Evolutionary conservation across 2,888 invertebrate species (phyloP).

Genomic region (Pollenia griseotomentosa): DNA sequence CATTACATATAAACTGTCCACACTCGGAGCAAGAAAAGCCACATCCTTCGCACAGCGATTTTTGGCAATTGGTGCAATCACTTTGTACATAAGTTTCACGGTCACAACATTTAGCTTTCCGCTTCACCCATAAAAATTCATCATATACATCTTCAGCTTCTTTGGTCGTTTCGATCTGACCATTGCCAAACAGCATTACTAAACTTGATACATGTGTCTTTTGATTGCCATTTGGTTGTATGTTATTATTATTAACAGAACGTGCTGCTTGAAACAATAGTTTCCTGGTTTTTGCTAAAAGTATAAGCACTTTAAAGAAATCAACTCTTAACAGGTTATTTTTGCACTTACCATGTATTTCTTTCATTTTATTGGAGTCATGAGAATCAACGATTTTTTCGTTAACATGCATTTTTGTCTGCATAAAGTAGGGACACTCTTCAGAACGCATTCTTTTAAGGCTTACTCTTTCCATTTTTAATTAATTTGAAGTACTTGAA

Average conservation of each 20-base stretch:
- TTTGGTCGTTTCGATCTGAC: slow-evolving; percentile 74
- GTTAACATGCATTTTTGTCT: slow-evolving; percentile 78
- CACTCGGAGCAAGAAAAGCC: slow-evolving; percentile 80
- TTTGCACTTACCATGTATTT: slow-evolving; percentile 77
- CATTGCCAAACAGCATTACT: slow-evolving; percentile 77
- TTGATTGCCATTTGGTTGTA: slow-evolving; percentile 8
- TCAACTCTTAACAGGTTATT: background rate
- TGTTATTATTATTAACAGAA: slow-evolving; percentile 35
- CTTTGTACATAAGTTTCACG: slow-evolving; percentile 76
- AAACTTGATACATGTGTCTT: slow-evolving; percentile 72
- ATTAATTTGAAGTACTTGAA: background rate
- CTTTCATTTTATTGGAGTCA: slow-evolving; percentile 78
- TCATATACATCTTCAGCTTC: slow-evolving; percentile 72
- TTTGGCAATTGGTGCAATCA: slow-evolving; percentile 77
- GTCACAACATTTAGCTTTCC: slow-evolving; percentile 75
- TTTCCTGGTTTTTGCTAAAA: slow-evolving; percentile 78
- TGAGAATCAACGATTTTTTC: slow-evolving; percentile 76
- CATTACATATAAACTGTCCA: slow-evolving; percentile 77
- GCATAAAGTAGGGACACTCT: slow-evolving; percentile 72
- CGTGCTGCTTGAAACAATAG: slow-evolving; percentile 78
- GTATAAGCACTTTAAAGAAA: background rate
- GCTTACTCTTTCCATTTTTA: slow-evolving; percentile 59
- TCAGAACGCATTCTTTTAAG: slow-evolving; percentile 73
- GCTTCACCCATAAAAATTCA: slow-evolving; percentile 75
- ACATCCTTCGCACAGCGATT: slow-evolving; percentile 79